Percentiles rank a stretch among this genome's conserved stretches.
phyloP scores from a whole-genome alignment of 2,797 vertebrate genomes.

The Ambastaia sidthimunki region DNA sequence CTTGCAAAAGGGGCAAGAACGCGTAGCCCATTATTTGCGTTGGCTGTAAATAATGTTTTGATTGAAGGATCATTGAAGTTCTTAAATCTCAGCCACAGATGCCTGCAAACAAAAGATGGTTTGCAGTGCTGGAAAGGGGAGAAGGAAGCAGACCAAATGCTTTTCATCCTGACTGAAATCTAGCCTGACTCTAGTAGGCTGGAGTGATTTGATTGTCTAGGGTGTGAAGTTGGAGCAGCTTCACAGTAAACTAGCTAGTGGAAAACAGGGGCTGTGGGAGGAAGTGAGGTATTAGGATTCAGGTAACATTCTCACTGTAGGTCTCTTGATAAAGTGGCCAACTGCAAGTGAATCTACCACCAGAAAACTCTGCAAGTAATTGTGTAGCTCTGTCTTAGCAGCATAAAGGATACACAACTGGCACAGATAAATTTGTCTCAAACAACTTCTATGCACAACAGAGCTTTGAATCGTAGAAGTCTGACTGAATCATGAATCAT shows the following conservation, averaged over 20 bases:
- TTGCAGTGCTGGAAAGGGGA: not conserved
- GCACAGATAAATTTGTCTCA: not conserved
- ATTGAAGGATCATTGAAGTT: not conserved
- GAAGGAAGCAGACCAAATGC: not conserved
- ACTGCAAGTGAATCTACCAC: constrained; percentile 21
- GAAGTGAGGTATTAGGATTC: constrained; percentile 54
- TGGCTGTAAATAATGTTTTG: not conserved
- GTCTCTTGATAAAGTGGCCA: constrained; percentile 13
- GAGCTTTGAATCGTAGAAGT: not conserved
- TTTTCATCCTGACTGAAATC: constrained; percentile 30
- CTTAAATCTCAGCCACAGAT: not conserved
- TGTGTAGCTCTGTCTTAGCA: not conserved
- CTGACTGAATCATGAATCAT: not conserved
- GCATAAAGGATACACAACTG: not conserved
- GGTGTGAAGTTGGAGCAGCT: constrained; percentile 62
- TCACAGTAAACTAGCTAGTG: constrained; percentile 59
- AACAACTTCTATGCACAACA: not conserved
- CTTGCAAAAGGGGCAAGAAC: not conserved
- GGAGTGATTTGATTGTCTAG: constrained; percentile 63
- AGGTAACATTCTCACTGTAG: constrained; percentile 49
- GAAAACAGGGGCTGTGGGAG: not conserved
- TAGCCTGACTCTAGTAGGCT: constrained; percentile 56
- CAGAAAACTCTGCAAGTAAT: constrained; percentile 52
- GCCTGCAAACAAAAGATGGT: not conserved
- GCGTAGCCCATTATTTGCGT: not conserved